phyloP scores from a whole-genome alignment of 2,797 vertebrate genomes.

The Hipposideros larvatus region DNA sequence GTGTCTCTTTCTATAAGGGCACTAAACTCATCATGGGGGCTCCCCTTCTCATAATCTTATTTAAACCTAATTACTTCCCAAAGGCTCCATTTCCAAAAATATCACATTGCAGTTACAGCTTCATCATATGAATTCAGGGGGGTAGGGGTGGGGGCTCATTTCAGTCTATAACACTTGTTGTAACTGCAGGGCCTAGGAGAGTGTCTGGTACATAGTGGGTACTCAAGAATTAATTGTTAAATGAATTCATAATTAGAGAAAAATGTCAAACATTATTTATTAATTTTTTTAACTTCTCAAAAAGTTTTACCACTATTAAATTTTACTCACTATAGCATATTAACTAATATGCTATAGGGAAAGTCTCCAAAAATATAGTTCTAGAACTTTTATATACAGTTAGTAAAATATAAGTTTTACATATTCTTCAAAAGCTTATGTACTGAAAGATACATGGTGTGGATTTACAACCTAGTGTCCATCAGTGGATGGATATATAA shows the following conservation, averaged over 20 bases:
- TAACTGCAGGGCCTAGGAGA: background rate
- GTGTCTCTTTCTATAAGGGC: background rate
- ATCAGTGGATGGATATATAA: background rate
- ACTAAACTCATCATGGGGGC: background rate
- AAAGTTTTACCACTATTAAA: slow-evolving; percentile 6
- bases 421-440: background rate
- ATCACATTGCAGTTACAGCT: background rate
- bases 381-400: background rate
- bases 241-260: background rate
- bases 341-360: background rate
- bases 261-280: background rate
- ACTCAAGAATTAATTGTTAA: background rate
- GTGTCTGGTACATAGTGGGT: background rate
- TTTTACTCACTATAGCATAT: background rate
- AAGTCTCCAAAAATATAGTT: background rate
- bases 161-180: background rate
- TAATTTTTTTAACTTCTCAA: slow-evolving; percentile 20
- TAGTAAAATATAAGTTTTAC: slow-evolving; percentile 22
- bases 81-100: background rate
- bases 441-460: background rate
- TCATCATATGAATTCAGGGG: background rate
- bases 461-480: background rate
- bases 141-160: background rate
- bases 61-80: background rate
- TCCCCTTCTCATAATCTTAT: background rate